Conservation (phyloP, 2,113 vertebrate genomes). For the Gobio gobio region DNA sequence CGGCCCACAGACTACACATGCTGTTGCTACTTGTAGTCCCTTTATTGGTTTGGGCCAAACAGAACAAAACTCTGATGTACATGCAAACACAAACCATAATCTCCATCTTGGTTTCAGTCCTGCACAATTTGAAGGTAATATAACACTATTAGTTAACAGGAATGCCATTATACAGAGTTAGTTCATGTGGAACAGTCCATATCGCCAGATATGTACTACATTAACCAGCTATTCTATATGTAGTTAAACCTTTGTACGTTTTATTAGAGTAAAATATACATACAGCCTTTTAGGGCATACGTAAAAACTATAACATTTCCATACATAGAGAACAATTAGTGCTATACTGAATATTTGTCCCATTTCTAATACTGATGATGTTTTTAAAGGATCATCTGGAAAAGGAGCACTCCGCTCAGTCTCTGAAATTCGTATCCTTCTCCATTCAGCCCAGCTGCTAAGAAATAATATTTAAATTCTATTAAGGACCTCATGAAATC, state of each 20-base stretch:
- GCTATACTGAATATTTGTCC: conserved; percentile 1
- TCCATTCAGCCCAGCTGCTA: conserved; percentile 13
- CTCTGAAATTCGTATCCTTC: conserved; percentile 98
- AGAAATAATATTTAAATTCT: not conserved
- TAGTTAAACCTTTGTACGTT: not conserved
- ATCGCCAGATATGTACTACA: not conserved
- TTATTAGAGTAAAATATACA: not conserved
- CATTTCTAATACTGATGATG: conserved; percentile 37
- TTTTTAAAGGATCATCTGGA: conserved; percentile 74
- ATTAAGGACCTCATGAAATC: not conserved
- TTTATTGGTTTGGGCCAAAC: conserved; percentile 68
- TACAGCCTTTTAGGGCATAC: not conserved
- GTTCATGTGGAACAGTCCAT: not conserved
- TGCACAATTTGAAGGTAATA: conserved; percentile 81
- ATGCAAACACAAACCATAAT: conserved; percentile 76
- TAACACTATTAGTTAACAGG: conserved; percentile 2
- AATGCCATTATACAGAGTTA: not conserved
- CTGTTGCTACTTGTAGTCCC: conserved; percentile 62
- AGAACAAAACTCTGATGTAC: conserved; percentile 69
- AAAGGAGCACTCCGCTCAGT: conserved; percentile 82
- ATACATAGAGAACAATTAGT: not conserved
- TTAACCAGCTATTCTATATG: not conserved
- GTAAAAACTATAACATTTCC: not conserved
- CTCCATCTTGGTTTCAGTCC: conserved; percentile 76
- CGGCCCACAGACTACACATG: conserved; percentile 68